A percentile compares a stretch with the other conserved stretches of the same genome.
Evolutionary conservation across 2,888 invertebrate genomes (phyloP).

Genomic region (Hypsopygia costalis): DNA sequence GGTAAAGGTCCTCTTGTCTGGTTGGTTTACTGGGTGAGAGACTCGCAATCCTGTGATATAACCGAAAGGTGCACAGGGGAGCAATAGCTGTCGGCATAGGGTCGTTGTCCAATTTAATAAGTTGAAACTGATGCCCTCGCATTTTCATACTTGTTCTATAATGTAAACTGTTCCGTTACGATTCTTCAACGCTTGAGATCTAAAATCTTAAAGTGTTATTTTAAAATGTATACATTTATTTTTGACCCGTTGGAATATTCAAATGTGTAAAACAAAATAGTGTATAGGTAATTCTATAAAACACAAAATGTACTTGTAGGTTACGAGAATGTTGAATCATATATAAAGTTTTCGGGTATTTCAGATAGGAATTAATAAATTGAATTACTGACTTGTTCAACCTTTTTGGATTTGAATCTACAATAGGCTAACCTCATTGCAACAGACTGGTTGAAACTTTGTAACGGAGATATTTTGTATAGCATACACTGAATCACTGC

Average conservation of each 20-base stretch:
- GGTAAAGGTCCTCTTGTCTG: no score
- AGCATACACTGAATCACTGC: constrained; percentile 78
- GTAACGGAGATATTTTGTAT: constrained; percentile 77
- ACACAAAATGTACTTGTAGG: constrained; percentile 77
- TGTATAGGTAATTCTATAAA: constrained; percentile 72
- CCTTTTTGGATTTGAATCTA: constrained; percentile 80
- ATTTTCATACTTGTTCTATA: constrained; percentile 65
- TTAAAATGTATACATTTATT: constrained; percentile 51
- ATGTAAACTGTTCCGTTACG: constrained; percentile 47
- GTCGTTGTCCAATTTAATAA: constrained; percentile 14
- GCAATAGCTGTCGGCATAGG: no score
- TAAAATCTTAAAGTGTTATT: constrained; percentile 41
- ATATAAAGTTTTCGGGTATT: constrained; percentile 67
- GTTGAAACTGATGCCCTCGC: constrained; percentile 58
- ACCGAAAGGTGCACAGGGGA: no score
- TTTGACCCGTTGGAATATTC: constrained; percentile 68
- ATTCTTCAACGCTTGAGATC: constrained; percentile 36
- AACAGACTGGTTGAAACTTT: constrained; percentile 77
- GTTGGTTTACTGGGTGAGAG: no score
- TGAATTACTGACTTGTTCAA: constrained; percentile 70
- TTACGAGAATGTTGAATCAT: constrained; percentile 76
- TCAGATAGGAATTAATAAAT: constrained; percentile 72
- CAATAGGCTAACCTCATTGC: constrained; percentile 75
- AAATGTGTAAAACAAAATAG: constrained; percentile 70
- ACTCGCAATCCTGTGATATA: no score